Base-by-base conservation (phyloP, 2,113 vertebrate species). In the Gallinago undulata region DNA sequence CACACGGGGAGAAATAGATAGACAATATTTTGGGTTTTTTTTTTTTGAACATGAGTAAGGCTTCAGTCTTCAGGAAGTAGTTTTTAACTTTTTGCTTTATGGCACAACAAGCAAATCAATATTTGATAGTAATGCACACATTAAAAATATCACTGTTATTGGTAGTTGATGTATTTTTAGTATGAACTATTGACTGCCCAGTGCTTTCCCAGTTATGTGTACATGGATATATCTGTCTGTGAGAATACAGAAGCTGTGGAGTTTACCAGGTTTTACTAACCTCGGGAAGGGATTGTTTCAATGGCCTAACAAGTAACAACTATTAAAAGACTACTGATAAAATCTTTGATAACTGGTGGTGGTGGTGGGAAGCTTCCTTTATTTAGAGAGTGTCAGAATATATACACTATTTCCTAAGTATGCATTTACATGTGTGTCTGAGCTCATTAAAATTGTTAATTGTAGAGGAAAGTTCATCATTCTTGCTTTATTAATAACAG, bases 401-500 rank as follows among this genome's bases (percentile, higher is more conserved):
- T 75, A 84, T 72, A 39, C 55, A 69, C 23, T 74, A 62, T 90
- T 97, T 88, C 79, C 59, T 79, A 87, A 86, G 84, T 83, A 78
- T 79, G 67, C 56, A 62, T 95, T 96, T 77, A 91, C 11, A 4
- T 95, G 50, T 89, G 47, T 93, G 39, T 87, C 11, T 37, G 85
- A 96, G 92, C 94, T 97, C 86, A 88, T 97, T 95, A 97, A 95
- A 96, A 95, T 95, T 88, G 83, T 97, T 94, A 97, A 96, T 97
- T 97, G 72, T 69, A 91, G 73, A 91, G 81, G 64, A 88, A 93
- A 96, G 81, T 77, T 96, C 78, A 76, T 82, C 35, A 92, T 84
- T 94, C 35, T 72, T 94, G 79, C 85, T 96, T 96, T 95, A 75
- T 66, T 96, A 90, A 82, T 84, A 90, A 35, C 25, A 48, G 80